phyloP scores from a whole-genome alignment of 2,888 invertebrate genomes.

The Polydesmus complanatus region DNA sequence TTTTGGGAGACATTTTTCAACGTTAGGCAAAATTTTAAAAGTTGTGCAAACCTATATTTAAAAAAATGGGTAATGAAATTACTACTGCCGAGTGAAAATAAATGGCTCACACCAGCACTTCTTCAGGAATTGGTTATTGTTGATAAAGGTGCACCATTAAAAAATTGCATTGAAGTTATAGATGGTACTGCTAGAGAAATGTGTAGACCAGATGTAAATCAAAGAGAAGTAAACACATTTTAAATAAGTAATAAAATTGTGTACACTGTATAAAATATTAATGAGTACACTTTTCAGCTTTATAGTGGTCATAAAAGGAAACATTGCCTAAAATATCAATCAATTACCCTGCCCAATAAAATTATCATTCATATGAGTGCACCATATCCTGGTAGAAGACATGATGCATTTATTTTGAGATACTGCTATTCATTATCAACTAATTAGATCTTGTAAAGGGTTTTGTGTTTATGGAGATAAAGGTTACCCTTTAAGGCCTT shows the following conservation, averaged over 20 bases:
- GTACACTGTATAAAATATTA: too few relatives aligned
- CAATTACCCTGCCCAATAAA: constrained; percentile 15
- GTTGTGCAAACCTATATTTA: background rate
- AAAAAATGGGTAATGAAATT: background rate
- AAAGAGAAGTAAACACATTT: too few relatives aligned
- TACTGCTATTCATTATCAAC: constrained; percentile 7
- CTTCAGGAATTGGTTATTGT: background rate
- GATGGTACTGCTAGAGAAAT: constrained; percentile 4
- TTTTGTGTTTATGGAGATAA: background rate
- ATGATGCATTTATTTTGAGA: constrained; percentile 16
- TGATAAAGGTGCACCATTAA: background rate
- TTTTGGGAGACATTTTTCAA: background rate
- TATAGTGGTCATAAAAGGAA: too few relatives aligned
- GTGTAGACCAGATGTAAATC: background rate
- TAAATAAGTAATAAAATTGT: too few relatives aligned
- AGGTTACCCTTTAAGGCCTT: background rate
- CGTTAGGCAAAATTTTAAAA: background rate
- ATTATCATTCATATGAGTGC: constrained; percentile 17
- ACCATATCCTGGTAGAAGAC: constrained; percentile 14
- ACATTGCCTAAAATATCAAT: background rate
- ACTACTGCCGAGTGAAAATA: background rate
- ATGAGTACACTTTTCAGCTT: too few relatives aligned
- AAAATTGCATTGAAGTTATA: background rate
- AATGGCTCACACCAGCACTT: background rate
- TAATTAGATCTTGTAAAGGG: constrained; percentile 3